These are phyloP conservation scores for Heterodera schachtii DNA, from an alignment of 1,140 invertebrate species.

Conservation along the genomic window DNA sequence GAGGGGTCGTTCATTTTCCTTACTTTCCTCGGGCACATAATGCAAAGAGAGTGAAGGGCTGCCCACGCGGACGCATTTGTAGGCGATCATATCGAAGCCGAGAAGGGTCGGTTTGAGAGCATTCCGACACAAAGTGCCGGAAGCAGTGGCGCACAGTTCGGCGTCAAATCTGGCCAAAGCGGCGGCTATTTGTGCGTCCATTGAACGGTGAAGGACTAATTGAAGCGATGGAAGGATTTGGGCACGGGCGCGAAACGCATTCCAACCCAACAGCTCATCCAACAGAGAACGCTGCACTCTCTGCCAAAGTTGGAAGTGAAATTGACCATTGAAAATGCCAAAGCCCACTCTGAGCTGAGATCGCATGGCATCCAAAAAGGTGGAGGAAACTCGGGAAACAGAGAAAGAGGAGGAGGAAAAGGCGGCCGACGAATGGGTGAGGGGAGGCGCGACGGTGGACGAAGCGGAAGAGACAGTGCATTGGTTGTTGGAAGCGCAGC, in stretches of 20 bases:
- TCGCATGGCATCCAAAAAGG: conserved; percentile 7
- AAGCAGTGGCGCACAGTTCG: neutral
- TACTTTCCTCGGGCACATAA: neutral
- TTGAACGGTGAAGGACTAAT: conserved; percentile 19
- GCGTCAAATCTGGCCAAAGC: neutral
- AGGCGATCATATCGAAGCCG: conserved; percentile 37
- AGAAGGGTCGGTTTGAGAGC: conserved; percentile 23
- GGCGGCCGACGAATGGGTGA: neutral
- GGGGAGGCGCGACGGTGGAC: neutral
- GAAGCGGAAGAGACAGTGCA: neutral
- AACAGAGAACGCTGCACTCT: conserved; percentile 14
- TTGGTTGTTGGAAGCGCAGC: neutral
- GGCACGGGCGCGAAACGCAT: neutral
- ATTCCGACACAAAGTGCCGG: neutral
- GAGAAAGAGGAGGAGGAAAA: neutral
- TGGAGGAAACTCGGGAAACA: neutral
- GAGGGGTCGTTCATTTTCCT: neutral
- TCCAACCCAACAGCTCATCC: conserved; percentile 12
- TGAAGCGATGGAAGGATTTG: conserved; percentile 20
- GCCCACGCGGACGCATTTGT: conserved; percentile 7
- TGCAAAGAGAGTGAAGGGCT: neutral
- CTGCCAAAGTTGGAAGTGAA: neutral
- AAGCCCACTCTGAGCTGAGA: neutral
- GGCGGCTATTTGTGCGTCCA: conserved; percentile 23
- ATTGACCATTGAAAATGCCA: neutral